A percentile compares a stretch with the other conserved stretches of the same genome.
These are phyloP conservation scores for Stenodema calcarata DNA, from an alignment of 2,888 invertebrate species.

Conservation along the genomic window DNA sequence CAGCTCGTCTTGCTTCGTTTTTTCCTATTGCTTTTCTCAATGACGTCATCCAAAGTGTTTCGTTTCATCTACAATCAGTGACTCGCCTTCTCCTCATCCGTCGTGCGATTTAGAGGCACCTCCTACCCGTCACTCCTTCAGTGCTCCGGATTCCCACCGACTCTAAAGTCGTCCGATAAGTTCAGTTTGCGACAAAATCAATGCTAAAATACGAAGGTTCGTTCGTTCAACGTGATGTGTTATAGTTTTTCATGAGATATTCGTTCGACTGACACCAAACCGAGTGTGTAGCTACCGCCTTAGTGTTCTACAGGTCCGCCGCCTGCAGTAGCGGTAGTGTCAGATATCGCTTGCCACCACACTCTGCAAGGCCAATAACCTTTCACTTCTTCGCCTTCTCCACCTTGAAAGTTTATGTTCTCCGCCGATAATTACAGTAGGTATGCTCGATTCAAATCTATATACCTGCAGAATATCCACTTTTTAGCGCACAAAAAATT, in stretches of 20 bases:
- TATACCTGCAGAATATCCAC: too few relatives aligned
- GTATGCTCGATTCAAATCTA: too few relatives aligned
- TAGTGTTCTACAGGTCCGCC: background rate
- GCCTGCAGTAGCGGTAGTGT: background rate
- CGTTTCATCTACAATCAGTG: background rate
- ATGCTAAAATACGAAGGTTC: background rate
- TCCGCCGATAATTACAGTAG: too few relatives aligned
- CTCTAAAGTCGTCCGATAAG: background rate
- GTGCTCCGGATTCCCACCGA: background rate
- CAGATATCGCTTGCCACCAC: background rate
- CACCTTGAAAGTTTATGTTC: too few relatives aligned
- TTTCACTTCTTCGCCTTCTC: too few relatives aligned
- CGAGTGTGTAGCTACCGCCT: background rate
- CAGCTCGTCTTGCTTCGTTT: conserved; percentile 37
- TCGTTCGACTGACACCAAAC: background rate
- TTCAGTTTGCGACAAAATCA: background rate
- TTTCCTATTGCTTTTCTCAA: background rate
- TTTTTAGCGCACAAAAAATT: too few relatives aligned
- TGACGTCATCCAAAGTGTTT: background rate
- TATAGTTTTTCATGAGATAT: background rate
- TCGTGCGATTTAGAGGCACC: background rate
- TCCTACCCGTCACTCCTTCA: too few relatives aligned
- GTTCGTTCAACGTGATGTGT: background rate
- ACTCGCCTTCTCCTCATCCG: background rate
- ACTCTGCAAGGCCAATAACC: too few relatives aligned